Base-by-base conservation (phyloP, 2,888 invertebrate genomes). In the Lithosia quadra region DNA sequence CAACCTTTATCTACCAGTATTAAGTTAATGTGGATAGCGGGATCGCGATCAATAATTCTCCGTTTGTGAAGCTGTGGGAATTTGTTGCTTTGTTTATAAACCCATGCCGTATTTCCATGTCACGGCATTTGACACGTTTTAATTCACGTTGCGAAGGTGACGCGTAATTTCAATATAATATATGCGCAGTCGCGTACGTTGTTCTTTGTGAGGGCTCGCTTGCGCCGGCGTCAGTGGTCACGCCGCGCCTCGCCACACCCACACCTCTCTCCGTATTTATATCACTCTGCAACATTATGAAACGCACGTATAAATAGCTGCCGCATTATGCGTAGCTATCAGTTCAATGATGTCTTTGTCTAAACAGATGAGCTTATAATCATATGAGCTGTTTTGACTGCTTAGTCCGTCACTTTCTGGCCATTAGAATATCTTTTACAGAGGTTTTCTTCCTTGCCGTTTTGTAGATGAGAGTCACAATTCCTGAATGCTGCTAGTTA, bases 281-380 rank as follows among this genome's bases (percentile, higher is more conserved):
- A 56, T 53, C 43, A 53, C 57, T 68, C 71, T 69, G 71, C 33
- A 53, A 49, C 39, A 60, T 60, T 39, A 39, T 60, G 60, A 18
- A n/a, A 49, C 49, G 49, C 15, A 18, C 3, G 18, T 43, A 43
- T 18, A 43, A 43, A 43, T 49, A 49, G n/a, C 18, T 43, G 39
- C 5, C 43, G 18, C 43, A 18, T 39, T 13, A 11, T 13, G 36
- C 36, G 36, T 11, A 13, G 36, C 0, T 36, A 36, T 15, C 5
- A 18, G 18, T 15, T 43, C 1, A 18, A 43, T 43, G 18, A 7
- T 43, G 15, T 43, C 0, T 43, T 43, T 39, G 13, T 39, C 18
- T 43, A 43, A 18, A 18, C 7, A 5, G 7, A 11, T 5, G 18
- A 18, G 7, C 8, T 43, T 43, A 18, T 43, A 43, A 43, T 18